Conservation (phyloP, 2,113 vertebrate genomes). For the Colaptes auratus region DNA sequence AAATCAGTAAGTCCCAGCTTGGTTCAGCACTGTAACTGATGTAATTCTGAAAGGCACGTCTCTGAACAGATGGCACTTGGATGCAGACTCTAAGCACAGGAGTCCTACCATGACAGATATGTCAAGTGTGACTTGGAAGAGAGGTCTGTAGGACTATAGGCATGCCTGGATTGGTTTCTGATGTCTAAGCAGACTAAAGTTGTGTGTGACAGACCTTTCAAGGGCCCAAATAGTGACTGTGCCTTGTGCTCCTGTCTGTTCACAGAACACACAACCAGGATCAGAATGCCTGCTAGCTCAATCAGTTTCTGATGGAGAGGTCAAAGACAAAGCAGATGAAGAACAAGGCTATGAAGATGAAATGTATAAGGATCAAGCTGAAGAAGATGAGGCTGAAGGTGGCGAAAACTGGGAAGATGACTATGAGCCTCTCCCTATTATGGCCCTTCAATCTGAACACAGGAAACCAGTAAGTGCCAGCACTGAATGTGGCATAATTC, state of each 20-base stretch:
- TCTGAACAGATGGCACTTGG: not conserved
- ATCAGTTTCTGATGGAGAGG: slow-evolving; percentile 95
- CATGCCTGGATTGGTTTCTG: not conserved
- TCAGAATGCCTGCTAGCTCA: slow-evolving; percentile 94
- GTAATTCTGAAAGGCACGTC: not conserved
- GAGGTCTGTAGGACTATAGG: not conserved
- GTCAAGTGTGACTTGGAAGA: too few species aligned
- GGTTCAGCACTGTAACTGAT: not conserved
- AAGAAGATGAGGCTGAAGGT: too few species aligned
- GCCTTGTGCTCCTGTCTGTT: not conserved
- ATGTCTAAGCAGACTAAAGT: not conserved
- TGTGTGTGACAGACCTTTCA: not conserved
- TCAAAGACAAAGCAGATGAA: slow-evolving; percentile 89
- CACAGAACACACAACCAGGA: slow-evolving; percentile 91
- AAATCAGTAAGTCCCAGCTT: slow-evolving; percentile 88
- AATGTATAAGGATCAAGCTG: too few species aligned
- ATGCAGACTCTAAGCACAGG: not conserved
- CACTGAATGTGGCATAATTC: not conserved
- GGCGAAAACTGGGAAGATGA: slow-evolving; percentile 79
- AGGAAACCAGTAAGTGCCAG: slow-evolving; percentile 92
- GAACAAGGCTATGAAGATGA: slow-evolving; percentile 89
- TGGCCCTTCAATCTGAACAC: slow-evolving; percentile 95
- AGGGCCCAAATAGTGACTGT: not conserved
- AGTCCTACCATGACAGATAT: too few species aligned
- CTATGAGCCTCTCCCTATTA: slow-evolving; percentile 92